These are phyloP conservation scores for Julus scandinavius DNA, from an alignment of 2,888 invertebrate genomes.

Conservation along the genomic window DNA sequence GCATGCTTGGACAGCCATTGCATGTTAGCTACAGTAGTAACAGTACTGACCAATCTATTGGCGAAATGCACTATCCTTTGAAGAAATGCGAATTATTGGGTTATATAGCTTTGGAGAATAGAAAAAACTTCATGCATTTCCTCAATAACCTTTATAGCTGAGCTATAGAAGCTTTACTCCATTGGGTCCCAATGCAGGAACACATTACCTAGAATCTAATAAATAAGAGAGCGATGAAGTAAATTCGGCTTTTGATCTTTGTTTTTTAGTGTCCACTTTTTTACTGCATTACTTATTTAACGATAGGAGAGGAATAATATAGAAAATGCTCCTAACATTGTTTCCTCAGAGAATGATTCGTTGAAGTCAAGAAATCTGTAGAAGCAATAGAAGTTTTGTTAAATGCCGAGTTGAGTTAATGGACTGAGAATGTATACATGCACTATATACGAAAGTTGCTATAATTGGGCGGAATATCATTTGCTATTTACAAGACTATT, in stretches of 20 bases:
- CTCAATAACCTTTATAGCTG: no score
- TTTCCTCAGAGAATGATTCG: neutral
- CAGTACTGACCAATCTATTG: neutral
- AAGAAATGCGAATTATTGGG: neutral
- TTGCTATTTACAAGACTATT: neutral
- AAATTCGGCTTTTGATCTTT: neutral
- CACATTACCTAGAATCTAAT: neutral
- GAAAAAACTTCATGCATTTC: neutral
- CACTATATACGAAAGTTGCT: neutral
- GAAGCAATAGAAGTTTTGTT: neutral
- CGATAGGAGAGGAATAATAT: neutral
- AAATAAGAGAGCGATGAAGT: neutral
- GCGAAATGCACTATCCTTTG: neutral
- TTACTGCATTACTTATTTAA: neutral
- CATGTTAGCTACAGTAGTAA: neutral
- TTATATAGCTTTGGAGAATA: neutral
- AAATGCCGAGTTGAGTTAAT: neutral
- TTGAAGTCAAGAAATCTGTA: neutral
- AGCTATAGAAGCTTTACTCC: neutral
- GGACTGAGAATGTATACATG: neutral
- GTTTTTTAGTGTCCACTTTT: neutral
- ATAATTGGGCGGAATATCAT: neutral
- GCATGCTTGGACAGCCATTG: neutral
- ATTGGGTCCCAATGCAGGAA: no score
- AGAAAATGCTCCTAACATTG: neutral